phyloP scores from a whole-genome alignment of 2,888 invertebrate genomes.

The Margaritifera margaritifera region DNA sequence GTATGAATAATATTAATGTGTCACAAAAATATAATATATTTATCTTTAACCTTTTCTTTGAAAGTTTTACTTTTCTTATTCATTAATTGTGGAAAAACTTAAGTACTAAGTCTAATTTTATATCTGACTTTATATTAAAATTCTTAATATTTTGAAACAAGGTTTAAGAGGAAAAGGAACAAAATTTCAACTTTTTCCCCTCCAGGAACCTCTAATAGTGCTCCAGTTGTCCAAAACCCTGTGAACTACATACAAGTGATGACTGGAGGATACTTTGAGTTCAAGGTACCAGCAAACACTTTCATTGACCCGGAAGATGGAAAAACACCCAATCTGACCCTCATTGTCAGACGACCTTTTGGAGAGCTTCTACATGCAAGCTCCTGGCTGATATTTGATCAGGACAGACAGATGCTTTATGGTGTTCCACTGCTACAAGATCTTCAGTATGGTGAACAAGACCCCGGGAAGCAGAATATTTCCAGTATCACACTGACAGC shows the following conservation, averaged over 20 bases:
- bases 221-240: slow-evolving; percentile 41
- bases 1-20: too few relatives aligned
- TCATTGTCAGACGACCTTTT: slow-evolving; percentile 40
- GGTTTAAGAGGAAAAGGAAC: too few relatives aligned
- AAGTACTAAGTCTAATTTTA: too few relatives aligned
- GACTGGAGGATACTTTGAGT: slow-evolving; percentile 49
- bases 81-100: too few relatives aligned
- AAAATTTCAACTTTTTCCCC: not conserved
- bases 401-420: slow-evolving; percentile 41
- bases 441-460: slow-evolving; percentile 19
- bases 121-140: too few relatives aligned
- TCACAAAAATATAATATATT: too few relatives aligned
- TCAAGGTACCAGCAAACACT: slow-evolving; percentile 44
- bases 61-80: too few relatives aligned
- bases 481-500: slow-evolving; percentile 32
- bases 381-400: slow-evolving; percentile 58
- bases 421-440: slow-evolving; percentile 55
- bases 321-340: slow-evolving; percentile 45
- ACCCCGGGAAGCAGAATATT: not conserved
- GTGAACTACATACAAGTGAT: slow-evolving; percentile 42
- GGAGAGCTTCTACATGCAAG: slow-evolving; percentile 33
- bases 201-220: slow-evolving; percentile 31
- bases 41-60: too few relatives aligned
- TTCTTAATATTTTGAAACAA: too few relatives aligned
- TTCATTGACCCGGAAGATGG: slow-evolving; percentile 61